A percentile compares a stretch with the other conserved stretches of the same genome.
Conservation (phyloP, 2,113 vertebrate genomes). For the Scolopax mira region DNA sequence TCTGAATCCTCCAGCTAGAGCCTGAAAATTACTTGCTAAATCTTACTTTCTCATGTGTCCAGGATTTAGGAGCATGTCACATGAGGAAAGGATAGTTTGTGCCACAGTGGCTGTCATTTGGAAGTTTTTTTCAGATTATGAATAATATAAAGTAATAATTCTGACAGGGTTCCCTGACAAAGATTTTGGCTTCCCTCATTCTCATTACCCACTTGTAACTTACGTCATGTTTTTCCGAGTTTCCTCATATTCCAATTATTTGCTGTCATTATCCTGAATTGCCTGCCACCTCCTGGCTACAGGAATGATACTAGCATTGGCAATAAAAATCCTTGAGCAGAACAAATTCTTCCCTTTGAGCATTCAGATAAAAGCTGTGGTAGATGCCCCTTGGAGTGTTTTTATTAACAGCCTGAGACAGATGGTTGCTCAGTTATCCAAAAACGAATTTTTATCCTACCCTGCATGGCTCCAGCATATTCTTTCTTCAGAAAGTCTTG, state of each 20-base stretch:
- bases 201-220: neutral
- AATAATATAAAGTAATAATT: neutral
- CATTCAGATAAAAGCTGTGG: neutral
- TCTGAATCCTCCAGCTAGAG: neutral
- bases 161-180: neutral
- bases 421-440: neutral
- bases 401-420: neutral
- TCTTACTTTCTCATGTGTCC: neutral
- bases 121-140: neutral
- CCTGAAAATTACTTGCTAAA: neutral
- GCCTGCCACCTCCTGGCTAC: neutral
- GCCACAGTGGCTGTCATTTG: neutral
- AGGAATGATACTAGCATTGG: neutral
- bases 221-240: neutral
- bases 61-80: neutral
- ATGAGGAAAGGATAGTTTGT: neutral
- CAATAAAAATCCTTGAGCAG: neutral
- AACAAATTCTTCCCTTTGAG: neutral
- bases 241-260: neutral
- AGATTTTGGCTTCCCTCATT: slow-evolving; percentile 18
- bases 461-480: neutral
- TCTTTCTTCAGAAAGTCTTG: neutral
- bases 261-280: neutral
- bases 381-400: neutral
- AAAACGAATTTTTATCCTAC: neutral